Percentiles rank a stretch among this genome's conserved stretches.
phyloP scores from a whole-genome alignment of 64 coral and sea anemone species.

The Platygyra sinensis region DNA sequence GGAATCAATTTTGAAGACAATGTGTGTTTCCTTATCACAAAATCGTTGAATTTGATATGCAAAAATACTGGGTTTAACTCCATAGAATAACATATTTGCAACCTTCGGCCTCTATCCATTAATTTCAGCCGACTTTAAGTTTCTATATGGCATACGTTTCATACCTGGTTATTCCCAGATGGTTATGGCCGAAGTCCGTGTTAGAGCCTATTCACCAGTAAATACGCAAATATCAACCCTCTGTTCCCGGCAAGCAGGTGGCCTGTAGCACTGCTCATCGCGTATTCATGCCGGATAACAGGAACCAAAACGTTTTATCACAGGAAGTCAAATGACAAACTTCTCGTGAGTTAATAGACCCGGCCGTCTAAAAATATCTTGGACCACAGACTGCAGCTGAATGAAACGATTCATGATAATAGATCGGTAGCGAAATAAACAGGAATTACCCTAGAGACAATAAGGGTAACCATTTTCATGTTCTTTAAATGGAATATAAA shows the following conservation, averaged over 20 bases:
- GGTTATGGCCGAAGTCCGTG: background rate
- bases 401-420: too few species aligned
- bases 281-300: conserved; percentile 15
- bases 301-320: conserved; percentile 6
- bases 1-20: background rate
- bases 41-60: background rate
- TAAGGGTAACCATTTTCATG: too few species aligned
- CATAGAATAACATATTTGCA: background rate
- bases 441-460: too few species aligned
- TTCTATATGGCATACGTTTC: background rate
- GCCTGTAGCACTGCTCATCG: background rate
- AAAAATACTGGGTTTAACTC: background rate
- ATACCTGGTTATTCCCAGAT: background rate
- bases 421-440: too few species aligned
- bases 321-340: conserved; percentile 30
- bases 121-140: background rate
- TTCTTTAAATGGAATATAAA: too few species aligned
- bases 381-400: background rate
- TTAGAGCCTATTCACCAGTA: background rate
- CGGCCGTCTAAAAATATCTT: background rate
- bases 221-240: conserved; percentile 2
- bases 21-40: background rate
- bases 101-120: background rate
- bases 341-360: background rate
- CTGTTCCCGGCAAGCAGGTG: conserved; percentile 1